Evolutionary conservation across 2,113 vertebrate species (phyloP).

Genomic region (Peromyscus leucopus): DNA sequence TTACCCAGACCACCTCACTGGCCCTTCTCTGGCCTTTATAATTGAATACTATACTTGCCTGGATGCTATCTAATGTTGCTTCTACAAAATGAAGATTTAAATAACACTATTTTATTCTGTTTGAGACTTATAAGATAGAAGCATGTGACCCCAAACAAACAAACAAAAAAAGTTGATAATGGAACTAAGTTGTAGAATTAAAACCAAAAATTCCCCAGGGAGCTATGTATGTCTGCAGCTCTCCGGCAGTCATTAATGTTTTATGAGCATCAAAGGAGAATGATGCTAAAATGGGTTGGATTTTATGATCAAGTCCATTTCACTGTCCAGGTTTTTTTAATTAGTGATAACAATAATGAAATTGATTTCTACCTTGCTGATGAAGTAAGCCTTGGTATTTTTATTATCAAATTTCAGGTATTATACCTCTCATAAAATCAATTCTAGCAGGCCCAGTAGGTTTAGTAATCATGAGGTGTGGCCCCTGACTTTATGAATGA

Average conservation of each 20-base stretch:
- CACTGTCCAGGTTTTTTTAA: not conserved
- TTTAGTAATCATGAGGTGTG: not conserved
- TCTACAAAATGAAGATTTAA: not conserved
- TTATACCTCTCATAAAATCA: not conserved
- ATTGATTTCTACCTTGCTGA: not conserved
- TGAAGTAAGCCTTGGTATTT: not conserved
- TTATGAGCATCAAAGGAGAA: not conserved
- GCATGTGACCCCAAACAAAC: not conserved
- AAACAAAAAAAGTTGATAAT: not conserved
- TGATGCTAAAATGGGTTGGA: not conserved
- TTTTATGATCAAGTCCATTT: constrained; percentile 10
- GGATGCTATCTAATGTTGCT: not conserved
- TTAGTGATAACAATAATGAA: constrained; percentile 39
- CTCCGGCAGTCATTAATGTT: not conserved
- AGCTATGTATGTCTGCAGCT: not conserved
- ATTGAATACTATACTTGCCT: not conserved
- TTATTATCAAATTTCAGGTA: constrained; percentile 28
- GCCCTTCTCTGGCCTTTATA: not conserved
- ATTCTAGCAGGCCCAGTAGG: not conserved
- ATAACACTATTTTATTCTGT: not conserved
- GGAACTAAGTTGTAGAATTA: not conserved
- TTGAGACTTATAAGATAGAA: not conserved
- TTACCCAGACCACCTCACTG: not conserved
- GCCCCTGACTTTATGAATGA: not conserved
- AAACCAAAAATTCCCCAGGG: not conserved